Conservation (phyloP, 2,888 invertebrate species). For the Lamellibrachia columna region DNA sequence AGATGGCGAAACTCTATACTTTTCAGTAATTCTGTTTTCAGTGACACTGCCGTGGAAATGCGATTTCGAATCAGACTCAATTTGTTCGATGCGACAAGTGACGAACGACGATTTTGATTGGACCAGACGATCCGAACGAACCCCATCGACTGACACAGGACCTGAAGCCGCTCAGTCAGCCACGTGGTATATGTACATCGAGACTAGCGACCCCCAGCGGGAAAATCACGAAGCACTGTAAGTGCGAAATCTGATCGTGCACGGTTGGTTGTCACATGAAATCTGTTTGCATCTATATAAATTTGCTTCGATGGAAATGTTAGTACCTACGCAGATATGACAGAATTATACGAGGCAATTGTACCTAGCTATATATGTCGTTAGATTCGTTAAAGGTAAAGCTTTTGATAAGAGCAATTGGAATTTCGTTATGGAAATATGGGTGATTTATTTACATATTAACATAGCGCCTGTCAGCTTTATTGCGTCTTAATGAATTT, state of each 20-base stretch:
- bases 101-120: conserved; percentile 24
- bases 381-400: background rate
- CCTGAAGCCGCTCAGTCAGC: conserved; percentile 8
- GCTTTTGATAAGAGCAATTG: background rate
- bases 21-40: background rate
- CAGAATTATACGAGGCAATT: background rate
- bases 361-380: background rate
- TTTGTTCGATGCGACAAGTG: conserved; percentile 22
- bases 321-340: background rate
- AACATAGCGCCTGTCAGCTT: too few relatives aligned
- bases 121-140: background rate
- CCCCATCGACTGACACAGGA: conserved; percentile 19
- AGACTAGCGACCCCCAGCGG: conserved; percentile 25
- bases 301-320: background rate
- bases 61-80: conserved; percentile 25
- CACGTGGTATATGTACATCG: conserved; percentile 25
- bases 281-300: background rate
- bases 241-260: background rate
- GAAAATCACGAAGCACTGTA: conserved; percentile 18
- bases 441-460: too few relatives aligned
- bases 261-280: background rate
- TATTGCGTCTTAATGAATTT: too few relatives aligned
- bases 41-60: conserved; percentile 23
- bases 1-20: background rate
- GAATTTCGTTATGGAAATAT: too few relatives aligned